phyloP scores from a whole-genome alignment of 1,140 invertebrate genomes.

The Leguminivora glycinivorella region DNA sequence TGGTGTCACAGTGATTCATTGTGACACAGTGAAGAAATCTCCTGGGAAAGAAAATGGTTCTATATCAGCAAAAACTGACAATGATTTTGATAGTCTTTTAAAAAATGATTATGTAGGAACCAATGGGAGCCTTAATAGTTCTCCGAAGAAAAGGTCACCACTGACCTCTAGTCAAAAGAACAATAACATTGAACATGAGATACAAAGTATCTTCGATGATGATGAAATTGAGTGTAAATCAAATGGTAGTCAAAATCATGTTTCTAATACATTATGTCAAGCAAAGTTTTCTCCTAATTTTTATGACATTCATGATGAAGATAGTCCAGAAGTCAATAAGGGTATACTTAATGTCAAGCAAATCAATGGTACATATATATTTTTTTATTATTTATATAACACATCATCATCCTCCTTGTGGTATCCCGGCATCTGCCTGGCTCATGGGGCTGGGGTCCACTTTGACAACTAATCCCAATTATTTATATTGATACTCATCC shows the following conservation, averaged over 20 bases:
- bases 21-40: not conserved
- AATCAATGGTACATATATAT: not conserved
- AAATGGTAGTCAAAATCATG: not conserved
- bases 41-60: conserved; percentile 20
- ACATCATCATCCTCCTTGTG: no score
- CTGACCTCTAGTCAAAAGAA: not conserved
- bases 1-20: not conserved
- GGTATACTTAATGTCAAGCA: not conserved
- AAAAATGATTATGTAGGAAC: conserved; percentile 17
- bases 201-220: not conserved
- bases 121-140: not conserved
- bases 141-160: conserved; percentile 12
- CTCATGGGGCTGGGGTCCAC: no score
- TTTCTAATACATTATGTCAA: not conserved
- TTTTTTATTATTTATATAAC: not conserved
- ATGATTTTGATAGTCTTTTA: conserved; percentile 15
- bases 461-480: no score
- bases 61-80: not conserved
- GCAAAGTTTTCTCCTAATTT: conserved; percentile 2
- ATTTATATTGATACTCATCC: no score
- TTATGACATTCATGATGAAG: conserved; percentile 17
- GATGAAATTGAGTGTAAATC: conserved; percentile 18
- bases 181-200: not conserved
- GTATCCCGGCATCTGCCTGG: no score
- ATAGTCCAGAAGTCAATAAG: not conserved